phyloP scores from a whole-genome alignment of 1,140 invertebrate genomes.

The Macrosteles quadrilineatus region DNA sequence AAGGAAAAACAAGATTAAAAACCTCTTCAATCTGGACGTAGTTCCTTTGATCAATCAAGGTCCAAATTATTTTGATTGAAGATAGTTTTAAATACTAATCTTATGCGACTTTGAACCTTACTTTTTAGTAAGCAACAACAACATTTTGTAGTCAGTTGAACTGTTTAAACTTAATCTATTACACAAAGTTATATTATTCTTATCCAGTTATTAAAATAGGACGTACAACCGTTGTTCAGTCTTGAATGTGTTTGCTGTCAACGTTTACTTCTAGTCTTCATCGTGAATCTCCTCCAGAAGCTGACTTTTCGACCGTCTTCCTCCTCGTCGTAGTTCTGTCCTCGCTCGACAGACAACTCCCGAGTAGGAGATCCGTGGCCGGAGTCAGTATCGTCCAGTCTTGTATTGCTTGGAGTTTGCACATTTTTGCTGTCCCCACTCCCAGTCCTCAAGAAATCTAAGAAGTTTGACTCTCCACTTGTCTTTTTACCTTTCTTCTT shows the following conservation, averaged over 20 bases:
- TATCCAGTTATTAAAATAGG: no score
- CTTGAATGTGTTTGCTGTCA: constrained; percentile 46
- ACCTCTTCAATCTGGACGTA: no score
- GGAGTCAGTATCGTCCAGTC: constrained; percentile 55
- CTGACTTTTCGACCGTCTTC: constrained; percentile 62
- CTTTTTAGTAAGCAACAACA: no score
- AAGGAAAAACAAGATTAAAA: no score
- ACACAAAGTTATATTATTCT: no score
- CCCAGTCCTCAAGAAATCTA: constrained; percentile 65
- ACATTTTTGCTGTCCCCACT: constrained; percentile 40
- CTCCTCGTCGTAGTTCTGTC: constrained; percentile 30
- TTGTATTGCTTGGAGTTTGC: constrained; percentile 18
- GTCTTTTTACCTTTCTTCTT: constrained; percentile 51
- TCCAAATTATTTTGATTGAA: no score
- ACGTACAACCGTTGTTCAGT: constrained; percentile 39
- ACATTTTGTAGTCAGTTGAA: no score
- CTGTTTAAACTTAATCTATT: no score
- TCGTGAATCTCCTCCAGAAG: constrained; percentile 71
- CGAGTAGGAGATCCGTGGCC: constrained; percentile 56
- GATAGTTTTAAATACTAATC: no score
- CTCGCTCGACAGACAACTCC: constrained; percentile 50
- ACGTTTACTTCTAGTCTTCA: constrained; percentile 67
- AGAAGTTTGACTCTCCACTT: constrained; percentile 63
- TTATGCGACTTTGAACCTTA: no score
- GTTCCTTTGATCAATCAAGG: no score